Conservation (phyloP, 2,113 vertebrate species). For the Condylura cristata region DNA sequence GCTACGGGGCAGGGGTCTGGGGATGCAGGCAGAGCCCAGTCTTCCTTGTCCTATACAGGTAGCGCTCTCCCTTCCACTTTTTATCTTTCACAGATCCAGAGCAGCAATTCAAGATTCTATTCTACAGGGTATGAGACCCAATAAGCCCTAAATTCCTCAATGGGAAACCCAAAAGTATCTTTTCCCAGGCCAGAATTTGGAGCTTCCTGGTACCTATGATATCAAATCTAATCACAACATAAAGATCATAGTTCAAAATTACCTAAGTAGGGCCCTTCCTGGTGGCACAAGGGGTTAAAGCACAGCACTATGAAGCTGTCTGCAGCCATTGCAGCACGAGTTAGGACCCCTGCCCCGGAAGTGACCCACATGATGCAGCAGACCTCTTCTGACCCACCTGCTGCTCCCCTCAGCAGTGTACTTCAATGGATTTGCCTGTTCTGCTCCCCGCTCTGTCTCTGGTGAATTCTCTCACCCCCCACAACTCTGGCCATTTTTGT, state of each 20-base stretch:
- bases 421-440: no score
- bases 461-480: no score
- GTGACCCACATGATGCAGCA: no score
- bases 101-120: neutral
- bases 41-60: neutral
- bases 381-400: no score
- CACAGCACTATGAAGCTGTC: no score
- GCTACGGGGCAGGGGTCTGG: neutral
- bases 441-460: no score
- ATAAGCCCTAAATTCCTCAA: neutral
- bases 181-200: neutral
- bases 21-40: neutral
- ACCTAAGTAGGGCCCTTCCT: neutral
- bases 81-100: neutral
- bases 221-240: neutral
- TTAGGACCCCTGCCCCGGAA: no score
- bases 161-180: neutral
- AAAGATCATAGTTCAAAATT: constrained; percentile 25
- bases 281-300: no score
- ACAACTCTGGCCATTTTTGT: no score
- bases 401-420: no score
- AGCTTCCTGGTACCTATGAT: neutral
- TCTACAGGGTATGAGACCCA: neutral
- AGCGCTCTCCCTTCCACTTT: neutral
- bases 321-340: no score